Conservation (phyloP, 2,113 vertebrate genomes). For the Bubo blakistoni region DNA sequence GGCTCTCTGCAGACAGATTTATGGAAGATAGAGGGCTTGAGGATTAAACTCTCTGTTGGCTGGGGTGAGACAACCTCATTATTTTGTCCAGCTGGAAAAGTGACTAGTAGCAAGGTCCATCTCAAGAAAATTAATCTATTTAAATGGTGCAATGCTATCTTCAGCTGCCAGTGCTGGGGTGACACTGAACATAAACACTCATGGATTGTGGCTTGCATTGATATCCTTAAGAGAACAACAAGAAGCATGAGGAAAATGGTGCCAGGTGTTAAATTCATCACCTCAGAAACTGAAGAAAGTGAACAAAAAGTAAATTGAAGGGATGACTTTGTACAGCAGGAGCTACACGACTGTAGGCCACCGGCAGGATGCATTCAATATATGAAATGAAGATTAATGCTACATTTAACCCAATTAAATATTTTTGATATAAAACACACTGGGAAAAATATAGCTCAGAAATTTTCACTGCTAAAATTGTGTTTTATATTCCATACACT, state of each 20-base stretch:
- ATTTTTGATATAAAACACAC: background rate
- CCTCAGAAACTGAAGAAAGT: background rate
- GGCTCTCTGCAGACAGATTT: slow-evolving; percentile 58
- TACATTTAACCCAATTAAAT: background rate
- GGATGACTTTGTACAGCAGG: background rate
- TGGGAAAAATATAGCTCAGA: background rate
- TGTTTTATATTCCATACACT: background rate
- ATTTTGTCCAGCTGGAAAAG: slow-evolving; percentile 53
- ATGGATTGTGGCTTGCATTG: background rate
- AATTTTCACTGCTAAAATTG: background rate
- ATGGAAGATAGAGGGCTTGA: slow-evolving; percentile 16
- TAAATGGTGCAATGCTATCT: slow-evolving; percentile 15
- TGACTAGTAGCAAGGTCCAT: background rate
- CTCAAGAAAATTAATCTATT: slow-evolving; percentile 44
- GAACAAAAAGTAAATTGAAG: background rate
- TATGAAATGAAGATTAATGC: background rate
- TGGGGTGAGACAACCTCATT: slow-evolving; percentile 29
- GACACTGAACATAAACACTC: slow-evolving; percentile 25
- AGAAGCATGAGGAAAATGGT: background rate
- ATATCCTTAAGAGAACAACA: background rate
- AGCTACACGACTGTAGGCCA: background rate
- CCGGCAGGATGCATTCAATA: background rate
- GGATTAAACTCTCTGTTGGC: slow-evolving; percentile 31
- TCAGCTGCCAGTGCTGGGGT: background rate
- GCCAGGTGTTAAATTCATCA: background rate